Percentiles rank a stretch among this genome's conserved stretches.
Conservation (phyloP, 1,140 invertebrate genomes). For the Hirudo medicinalis region DNA sequence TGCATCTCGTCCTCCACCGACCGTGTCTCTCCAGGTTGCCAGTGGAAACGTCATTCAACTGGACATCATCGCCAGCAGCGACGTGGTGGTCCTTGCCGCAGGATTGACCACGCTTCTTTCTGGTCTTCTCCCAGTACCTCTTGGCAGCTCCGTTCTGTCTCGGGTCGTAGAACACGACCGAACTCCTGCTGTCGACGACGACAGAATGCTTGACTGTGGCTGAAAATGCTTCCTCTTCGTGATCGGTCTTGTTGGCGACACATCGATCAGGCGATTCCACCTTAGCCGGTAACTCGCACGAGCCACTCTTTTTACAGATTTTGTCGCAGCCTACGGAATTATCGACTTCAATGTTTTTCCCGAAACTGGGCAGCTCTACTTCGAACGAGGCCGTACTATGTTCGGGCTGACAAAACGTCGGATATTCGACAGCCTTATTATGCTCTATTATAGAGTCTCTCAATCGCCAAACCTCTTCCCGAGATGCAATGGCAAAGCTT, state of each 20-base stretch:
- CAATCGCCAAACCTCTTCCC: not conserved
- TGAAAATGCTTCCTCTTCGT: not conserved
- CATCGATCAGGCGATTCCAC: slow-evolving; percentile 13
- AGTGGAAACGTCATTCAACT: too few species aligned
- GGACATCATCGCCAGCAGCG: too few species aligned
- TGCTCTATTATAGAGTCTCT: too few species aligned
- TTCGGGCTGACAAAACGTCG: too few species aligned
- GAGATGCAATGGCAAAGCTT: slow-evolving; percentile 20
- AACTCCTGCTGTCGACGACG: slow-evolving; percentile 29
- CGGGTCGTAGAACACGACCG: slow-evolving; percentile 70
- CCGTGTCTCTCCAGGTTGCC: too few species aligned
- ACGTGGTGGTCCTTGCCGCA: too few species aligned
- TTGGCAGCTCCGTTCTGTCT: slow-evolving; percentile 78
- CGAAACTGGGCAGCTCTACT: not conserved
- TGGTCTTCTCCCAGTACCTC: slow-evolving; percentile 72
- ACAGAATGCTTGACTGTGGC: slow-evolving; percentile 8
- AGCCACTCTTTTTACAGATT: not conserved
- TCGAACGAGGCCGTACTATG: not conserved
- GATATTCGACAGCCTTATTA: too few species aligned
- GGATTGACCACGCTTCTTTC: not conserved
- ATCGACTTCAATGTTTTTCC: not conserved
- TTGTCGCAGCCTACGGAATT: not conserved
- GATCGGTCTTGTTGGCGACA: too few species aligned
- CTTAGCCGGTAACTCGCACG: not conserved
- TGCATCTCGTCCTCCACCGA: too few species aligned